Conservation (phyloP, 2,113 vertebrate genomes). For the Dolichallabes microphthalmus region DNA sequence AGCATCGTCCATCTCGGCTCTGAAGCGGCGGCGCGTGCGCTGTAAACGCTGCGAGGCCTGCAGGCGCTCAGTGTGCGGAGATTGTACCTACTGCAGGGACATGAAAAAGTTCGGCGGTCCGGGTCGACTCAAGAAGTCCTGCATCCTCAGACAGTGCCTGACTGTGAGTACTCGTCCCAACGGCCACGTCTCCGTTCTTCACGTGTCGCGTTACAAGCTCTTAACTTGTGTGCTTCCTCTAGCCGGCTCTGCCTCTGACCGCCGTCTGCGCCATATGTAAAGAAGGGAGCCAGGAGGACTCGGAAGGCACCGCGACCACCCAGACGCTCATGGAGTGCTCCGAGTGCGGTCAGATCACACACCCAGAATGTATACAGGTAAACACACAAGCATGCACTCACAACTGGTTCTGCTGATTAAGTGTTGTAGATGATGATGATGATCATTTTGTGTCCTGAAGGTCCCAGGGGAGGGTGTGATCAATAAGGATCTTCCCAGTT, state of each 20-base stretch:
- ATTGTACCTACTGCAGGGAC: slow-evolving; percentile 90
- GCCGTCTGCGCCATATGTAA: slow-evolving; percentile 90
- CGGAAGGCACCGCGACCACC: slow-evolving; percentile 81
- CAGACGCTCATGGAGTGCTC: slow-evolving; percentile 96
- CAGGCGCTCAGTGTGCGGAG: slow-evolving; percentile 86
- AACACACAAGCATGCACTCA: background rate
- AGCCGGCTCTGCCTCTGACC: slow-evolving; percentile 93
- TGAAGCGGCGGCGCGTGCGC: slow-evolving; percentile 84
- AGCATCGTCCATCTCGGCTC: slow-evolving; percentile 80
- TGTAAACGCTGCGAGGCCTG: slow-evolving; percentile 92
- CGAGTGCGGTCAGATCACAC: slow-evolving; percentile 89
- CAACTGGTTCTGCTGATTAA: background rate
- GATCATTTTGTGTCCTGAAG: slow-evolving; percentile 62
- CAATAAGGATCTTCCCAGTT: slow-evolving; percentile 92
- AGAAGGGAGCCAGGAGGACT: slow-evolving; percentile 81
- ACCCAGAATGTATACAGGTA: slow-evolving; percentile 92
- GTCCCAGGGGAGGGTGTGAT: slow-evolving; percentile 89
- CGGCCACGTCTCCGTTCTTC: background rate
- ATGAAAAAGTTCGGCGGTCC: slow-evolving; percentile 95
- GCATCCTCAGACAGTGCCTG: slow-evolving; percentile 87
- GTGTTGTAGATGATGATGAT: background rate
- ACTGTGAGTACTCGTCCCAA: slow-evolving; percentile 73
- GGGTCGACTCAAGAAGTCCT: slow-evolving; percentile 92
- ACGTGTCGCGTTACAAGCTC: background rate
- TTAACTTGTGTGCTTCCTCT: slow-evolving; percentile 53